phyloP scores from a whole-genome alignment of 2,888 invertebrate genomes.

The Acrobasis suavella region DNA sequence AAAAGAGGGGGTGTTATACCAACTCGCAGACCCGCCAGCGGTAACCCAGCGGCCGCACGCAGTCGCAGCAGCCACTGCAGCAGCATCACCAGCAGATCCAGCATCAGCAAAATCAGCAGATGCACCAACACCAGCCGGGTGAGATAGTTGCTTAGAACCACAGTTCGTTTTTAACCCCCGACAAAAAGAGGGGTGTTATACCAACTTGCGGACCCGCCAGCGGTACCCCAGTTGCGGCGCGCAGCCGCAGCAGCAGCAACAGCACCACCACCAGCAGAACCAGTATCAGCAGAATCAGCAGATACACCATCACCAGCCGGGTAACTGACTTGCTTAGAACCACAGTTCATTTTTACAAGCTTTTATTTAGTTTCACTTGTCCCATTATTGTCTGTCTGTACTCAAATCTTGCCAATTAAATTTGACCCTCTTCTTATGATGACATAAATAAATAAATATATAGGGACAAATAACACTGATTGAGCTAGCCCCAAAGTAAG shows the following conservation, averaged over 20 bases:
- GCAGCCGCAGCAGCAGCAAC: slow-evolving; percentile 36
- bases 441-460: no score
- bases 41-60: slow-evolving; percentile 55
- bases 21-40: slow-evolving; percentile 59
- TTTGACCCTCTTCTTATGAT: no score
- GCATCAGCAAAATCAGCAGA: slow-evolving; percentile 41
- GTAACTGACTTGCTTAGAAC: slow-evolving; percentile 26
- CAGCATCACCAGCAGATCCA: slow-evolving; percentile 40
- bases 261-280: slow-evolving; percentile 38
- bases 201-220: slow-evolving; percentile 43
- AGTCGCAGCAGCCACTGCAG: slow-evolving; percentile 37
- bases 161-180: no score
- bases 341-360: no score
- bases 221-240: slow-evolving; percentile 58
- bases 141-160: not conserved
- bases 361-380: no score
- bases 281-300: slow-evolving; percentile 39
- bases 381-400: no score
- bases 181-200: slow-evolving; percentile 13
- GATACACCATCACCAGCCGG: slow-evolving; percentile 53
- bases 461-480: no score
- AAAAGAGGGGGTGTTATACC: slow-evolving; percentile 26
- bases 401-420: no score
- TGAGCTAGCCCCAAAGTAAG: no score
- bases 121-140: slow-evolving; percentile 55